These are phyloP conservation scores for Caenorhabditis sp. DNA, from an alignment of 2,888 invertebrate species.

Conservation along the genomic window DNA sequence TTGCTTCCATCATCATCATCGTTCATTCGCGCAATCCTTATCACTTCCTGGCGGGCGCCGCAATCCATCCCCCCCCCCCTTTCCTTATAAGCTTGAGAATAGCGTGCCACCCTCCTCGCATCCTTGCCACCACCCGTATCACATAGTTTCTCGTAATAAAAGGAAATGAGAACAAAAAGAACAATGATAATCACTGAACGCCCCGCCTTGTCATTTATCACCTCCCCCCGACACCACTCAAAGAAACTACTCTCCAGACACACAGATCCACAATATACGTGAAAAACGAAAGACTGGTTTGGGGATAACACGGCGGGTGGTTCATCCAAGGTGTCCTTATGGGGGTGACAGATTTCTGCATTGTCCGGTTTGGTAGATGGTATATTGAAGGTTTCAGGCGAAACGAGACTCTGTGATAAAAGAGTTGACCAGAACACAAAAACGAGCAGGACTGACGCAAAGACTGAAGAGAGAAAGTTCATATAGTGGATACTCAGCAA, in stretches of 20 bases:
- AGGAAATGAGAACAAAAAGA: slow-evolving; percentile 16
- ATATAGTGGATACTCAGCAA: slow-evolving; percentile 73
- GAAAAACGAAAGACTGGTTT: slow-evolving; percentile 62
- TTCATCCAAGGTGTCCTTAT: slow-evolving; percentile 55
- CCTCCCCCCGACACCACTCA: slow-evolving; percentile 33
- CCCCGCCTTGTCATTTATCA: slow-evolving; percentile 58
- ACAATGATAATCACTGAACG: slow-evolving; percentile 59
- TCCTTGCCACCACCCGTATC: slow-evolving; percentile 18
- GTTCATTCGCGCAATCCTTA: slow-evolving; percentile 61
- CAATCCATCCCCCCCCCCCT: slow-evolving; percentile 16
- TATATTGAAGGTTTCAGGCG: slow-evolving; percentile 43
- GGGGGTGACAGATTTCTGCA: slow-evolving; percentile 7
- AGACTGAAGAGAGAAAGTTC: slow-evolving; percentile 56
- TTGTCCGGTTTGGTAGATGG: not conserved
- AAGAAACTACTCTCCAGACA: slow-evolving; percentile 16
- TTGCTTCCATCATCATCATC: slow-evolving; percentile 14
- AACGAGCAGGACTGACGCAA: slow-evolving; percentile 20
- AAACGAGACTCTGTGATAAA: slow-evolving; percentile 62
- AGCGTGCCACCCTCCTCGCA: slow-evolving; percentile 48
- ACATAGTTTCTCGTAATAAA: slow-evolving; percentile 38
- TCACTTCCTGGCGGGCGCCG: slow-evolving; percentile 54
- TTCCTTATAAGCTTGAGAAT: slow-evolving; percentile 33
- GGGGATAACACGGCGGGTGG: slow-evolving; percentile 42
- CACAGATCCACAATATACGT: slow-evolving; percentile 53
- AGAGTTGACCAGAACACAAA: slow-evolving; percentile 61